A percentile compares a stretch with the other conserved stretches of the same genome.
phyloP scores from a whole-genome alignment of 1,140 invertebrate genomes.

The Drosophila bipectinata region DNA sequence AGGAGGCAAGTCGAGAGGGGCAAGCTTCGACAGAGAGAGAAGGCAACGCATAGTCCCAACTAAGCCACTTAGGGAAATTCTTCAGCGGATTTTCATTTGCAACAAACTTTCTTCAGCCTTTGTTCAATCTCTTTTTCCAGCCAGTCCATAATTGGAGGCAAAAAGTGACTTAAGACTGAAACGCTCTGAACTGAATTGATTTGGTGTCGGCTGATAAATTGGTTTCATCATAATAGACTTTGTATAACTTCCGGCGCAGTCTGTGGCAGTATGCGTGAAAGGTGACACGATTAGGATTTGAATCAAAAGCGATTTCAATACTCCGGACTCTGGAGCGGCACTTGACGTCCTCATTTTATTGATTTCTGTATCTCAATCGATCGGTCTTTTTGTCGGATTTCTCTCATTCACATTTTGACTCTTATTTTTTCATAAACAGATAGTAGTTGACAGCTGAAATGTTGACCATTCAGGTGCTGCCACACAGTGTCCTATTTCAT shows the following conservation, averaged over 20 bases:
- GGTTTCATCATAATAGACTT: conserved; percentile 73
- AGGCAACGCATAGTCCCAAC: conserved; percentile 24
- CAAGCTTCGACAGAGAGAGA: background rate
- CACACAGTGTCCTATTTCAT: conserved; percentile 57
- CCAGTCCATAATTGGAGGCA: conserved; percentile 59
- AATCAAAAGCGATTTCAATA: conserved; percentile 50
- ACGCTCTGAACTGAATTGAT: conserved; percentile 42
- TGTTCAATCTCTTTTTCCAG: conserved; percentile 50
- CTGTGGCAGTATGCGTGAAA: conserved; percentile 33
- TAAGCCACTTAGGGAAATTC: conserved; percentile 79
- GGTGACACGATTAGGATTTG: conserved; percentile 53
- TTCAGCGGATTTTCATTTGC: conserved; percentile 75
- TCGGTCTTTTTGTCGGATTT: conserved; percentile 20
- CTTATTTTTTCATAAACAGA: conserved; percentile 35
- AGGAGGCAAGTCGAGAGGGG: background rate
- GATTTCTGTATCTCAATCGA: conserved; percentile 44
- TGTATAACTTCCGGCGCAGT: conserved; percentile 64
- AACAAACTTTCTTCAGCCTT: conserved; percentile 69
- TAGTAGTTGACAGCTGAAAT: conserved; percentile 74
- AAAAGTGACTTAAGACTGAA: conserved; percentile 33
- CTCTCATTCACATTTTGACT: conserved; percentile 37
- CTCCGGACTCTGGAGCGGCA: conserved; percentile 39
- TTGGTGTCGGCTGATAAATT: conserved; percentile 66
- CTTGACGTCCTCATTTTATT: conserved; percentile 65
- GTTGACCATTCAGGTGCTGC: conserved; percentile 53